phyloP scores from a whole-genome alignment of 1,140 invertebrate genomes.

The Oryctes rhinoceros region DNA sequence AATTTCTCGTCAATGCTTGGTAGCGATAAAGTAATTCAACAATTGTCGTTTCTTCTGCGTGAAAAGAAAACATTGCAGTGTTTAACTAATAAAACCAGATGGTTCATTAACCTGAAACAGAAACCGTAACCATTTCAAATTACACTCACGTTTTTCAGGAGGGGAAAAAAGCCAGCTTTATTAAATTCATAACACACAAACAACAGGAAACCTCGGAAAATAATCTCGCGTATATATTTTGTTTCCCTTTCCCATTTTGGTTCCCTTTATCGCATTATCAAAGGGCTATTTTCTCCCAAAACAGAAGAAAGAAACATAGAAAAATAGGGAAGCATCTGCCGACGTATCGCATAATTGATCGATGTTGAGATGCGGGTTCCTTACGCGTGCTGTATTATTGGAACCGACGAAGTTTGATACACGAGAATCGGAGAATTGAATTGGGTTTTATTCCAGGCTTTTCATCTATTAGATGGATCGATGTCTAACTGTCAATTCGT shows the following conservation, averaged over 20 bases:
- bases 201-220: not conserved
- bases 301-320: not conserved
- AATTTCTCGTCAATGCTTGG: no score
- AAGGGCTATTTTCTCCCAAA: not conserved
- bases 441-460: not conserved
- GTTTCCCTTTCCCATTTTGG: not conserved
- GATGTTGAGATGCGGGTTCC: not conserved
- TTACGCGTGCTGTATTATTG: constrained; percentile 8
- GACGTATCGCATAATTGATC: constrained; percentile 1
- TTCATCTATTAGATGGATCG: constrained; percentile 3
- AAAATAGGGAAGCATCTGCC: not conserved
- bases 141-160: not conserved
- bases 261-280: not conserved
- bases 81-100: no score
- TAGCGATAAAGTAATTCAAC: no score
- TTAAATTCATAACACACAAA: not conserved
- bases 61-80: no score
- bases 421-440: constrained; percentile 9
- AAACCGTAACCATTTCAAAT: no score
- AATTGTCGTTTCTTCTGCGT: no score
- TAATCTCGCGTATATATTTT: not conserved
- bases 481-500: not conserved
- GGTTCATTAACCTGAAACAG: no score
- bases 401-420: not conserved
- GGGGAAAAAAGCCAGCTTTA: not conserved